phyloP scores from a whole-genome alignment of 2,113 vertebrate species.

The Pseudopipra pipra region DNA sequence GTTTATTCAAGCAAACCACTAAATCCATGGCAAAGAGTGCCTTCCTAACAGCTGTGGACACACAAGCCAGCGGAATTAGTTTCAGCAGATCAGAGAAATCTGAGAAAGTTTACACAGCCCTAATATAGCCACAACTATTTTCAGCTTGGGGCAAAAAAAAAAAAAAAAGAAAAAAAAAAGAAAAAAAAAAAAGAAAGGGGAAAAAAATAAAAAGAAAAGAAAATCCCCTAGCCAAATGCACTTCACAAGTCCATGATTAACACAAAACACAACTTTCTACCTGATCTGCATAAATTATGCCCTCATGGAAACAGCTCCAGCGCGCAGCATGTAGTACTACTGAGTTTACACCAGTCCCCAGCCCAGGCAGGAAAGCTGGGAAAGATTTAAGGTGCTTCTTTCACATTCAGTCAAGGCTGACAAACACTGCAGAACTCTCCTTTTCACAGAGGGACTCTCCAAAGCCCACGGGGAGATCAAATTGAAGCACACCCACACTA shows the following conservation, averaged over 20 bases:
- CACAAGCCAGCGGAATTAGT: not conserved
- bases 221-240: not conserved
- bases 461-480: not conserved
- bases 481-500: not conserved
- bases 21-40: not conserved
- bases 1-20: not conserved
- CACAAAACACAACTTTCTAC: not conserved
- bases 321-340: not conserved
- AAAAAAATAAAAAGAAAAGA: not conserved
- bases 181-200: not conserved
- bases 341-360: not conserved
- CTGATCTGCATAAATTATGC: not conserved
- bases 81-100: conserved; percentile 8
- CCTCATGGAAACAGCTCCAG: not conserved
- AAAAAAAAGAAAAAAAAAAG: no score
- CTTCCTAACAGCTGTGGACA: not conserved
- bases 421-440: not conserved
- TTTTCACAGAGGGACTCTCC: not conserved
- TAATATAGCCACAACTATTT: conserved; percentile 21
- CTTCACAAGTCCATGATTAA: not conserved
- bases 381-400: not conserved
- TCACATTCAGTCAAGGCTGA: not conserved
- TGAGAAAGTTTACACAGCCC: not conserved
- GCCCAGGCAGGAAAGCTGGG: not conserved
- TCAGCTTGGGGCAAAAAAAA: not conserved